Base-by-base conservation (phyloP, 2,797 vertebrate genomes). In the Scarus forsteni region DNA sequence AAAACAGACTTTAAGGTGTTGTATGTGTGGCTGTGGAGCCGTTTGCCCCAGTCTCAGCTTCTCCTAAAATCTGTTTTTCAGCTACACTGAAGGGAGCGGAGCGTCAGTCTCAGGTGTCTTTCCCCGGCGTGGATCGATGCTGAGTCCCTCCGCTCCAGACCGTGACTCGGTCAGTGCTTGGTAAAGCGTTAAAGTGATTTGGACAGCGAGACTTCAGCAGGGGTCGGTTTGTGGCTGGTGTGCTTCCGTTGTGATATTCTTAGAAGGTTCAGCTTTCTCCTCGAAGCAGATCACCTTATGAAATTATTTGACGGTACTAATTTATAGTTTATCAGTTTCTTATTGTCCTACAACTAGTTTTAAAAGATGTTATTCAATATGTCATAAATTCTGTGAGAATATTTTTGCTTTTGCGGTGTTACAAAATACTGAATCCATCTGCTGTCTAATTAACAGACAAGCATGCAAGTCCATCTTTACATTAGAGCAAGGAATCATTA, bases 1-100 rank as follows among this genome's bases (percentile, higher is more conserved):
- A 77, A 71, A 84, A 77, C 45, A 52, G 51, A 69, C 63, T 70
- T 68, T 68, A 15, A 62, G 60, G 64, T 18, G 10, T 60, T 12
- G 13, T 72, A 42, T 57, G 63, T 75, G 52, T 62, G 62, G 44
- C 74, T 44, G 67, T 51, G 60, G 68, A 64, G 80, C 65, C 70
- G 12, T 56, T 38, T 71, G 57, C 71, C 66, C 77, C 60, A 66
- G 49, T 46, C 56, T 73, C 12, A 53, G 7, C 50, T 61, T 59
- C 35, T 72, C 8, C 27, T 43, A 11, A 6, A 7, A 38, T 43
- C 44, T 36, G 27, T 59, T 59, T 59, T 19, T 49, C 42, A n/a
- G 18, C 50, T 27, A 38, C 4, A 16, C 36, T 53, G 8, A 69
- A 75, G 0, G 11, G 55, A 46, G 51, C 43, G 44, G 69, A 67